These are phyloP conservation scores for Oreohelix idahoensis DNA, from an alignment of 1,140 invertebrate genomes.

Conservation along the genomic window DNA sequence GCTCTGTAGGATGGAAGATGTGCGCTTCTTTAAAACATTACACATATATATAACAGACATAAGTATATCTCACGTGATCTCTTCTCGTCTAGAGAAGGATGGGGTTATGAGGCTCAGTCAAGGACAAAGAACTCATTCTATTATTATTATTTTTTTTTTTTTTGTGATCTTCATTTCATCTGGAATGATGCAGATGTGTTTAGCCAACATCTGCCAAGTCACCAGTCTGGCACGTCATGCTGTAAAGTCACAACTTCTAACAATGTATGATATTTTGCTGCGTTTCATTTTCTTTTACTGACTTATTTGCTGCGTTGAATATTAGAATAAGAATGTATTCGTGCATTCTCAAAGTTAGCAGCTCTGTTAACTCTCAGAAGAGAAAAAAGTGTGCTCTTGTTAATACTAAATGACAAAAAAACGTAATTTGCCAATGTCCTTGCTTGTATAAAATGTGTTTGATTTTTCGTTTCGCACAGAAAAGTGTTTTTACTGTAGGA, in stretches of 20 bases:
- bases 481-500: no score
- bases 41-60: background rate
- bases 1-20: background rate
- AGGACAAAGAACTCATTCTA: background rate
- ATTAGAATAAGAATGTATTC: background rate
- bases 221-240: no score
- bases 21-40: background rate
- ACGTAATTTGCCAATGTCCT: background rate
- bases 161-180: background rate
- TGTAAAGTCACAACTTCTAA: background rate
- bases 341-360: background rate
- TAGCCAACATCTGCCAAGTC: background rate
- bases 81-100: background rate
- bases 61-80: slow-evolving; percentile 2
- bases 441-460: no score
- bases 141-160: no score
- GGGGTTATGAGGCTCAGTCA: background rate
- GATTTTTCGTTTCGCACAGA: no score
- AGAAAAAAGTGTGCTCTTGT: background rate
- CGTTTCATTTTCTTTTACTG: background rate
- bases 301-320: background rate
- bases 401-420: background rate
- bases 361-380: background rate
- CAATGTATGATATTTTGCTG: background rate
- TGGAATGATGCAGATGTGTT: background rate